phyloP scores from a whole-genome alignment of 2,113 vertebrate species.

The Scalopus aquaticus region DNA sequence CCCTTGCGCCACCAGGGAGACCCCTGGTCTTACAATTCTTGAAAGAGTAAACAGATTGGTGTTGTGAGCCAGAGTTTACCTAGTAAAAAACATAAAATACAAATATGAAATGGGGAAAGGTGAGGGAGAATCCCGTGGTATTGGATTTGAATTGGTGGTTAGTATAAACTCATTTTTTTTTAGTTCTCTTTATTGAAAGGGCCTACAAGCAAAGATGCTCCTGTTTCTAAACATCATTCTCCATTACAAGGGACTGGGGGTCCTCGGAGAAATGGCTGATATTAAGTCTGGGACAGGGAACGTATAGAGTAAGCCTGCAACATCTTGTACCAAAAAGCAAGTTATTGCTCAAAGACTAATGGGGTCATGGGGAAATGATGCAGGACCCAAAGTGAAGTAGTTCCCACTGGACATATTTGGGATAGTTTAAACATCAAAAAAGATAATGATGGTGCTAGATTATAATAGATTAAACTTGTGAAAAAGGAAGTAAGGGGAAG shows the following conservation, averaged over 20 bases:
- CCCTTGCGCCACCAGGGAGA: no score
- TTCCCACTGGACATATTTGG: neutral
- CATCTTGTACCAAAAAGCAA: neutral
- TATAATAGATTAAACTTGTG: slow-evolving; percentile 17
- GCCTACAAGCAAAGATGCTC: neutral
- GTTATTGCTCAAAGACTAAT: neutral
- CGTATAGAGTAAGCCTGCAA: neutral
- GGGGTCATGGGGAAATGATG: neutral
- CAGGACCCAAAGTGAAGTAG: neutral
- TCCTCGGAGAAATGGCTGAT: neutral
- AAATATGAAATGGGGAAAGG: neutral
- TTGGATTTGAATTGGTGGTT: neutral
- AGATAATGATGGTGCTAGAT: neutral
- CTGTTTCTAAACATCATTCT: slow-evolving; percentile 37
- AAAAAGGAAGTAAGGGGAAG: slow-evolving; percentile 12
- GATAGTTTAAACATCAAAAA: neutral
- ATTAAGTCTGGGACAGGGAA: neutral
- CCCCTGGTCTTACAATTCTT: neutral
- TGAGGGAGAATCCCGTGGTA: neutral
- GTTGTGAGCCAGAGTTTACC: neutral
- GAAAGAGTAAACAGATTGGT: neutral
- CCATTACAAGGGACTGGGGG: neutral
- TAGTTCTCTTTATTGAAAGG: neutral
- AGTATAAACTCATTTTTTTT: neutral
- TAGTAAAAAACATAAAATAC: neutral